Base-by-base conservation (phyloP, 2,113 vertebrate species). In the Casuarius casuarius region DNA sequence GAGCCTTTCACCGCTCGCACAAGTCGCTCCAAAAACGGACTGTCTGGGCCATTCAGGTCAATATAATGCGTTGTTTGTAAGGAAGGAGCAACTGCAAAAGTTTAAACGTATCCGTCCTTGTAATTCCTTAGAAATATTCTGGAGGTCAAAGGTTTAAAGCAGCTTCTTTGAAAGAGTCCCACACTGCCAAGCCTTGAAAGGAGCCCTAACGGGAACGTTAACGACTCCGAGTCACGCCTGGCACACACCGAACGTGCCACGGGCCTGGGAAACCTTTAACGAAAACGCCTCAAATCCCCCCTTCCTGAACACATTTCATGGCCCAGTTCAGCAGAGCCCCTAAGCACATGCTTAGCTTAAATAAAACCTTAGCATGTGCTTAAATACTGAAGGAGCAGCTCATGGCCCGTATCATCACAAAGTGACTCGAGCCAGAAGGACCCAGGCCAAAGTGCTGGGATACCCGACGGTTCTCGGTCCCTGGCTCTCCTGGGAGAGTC, bases 131-230 rank as follows among this genome's bases (percentile, higher is more conserved):
- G 48, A 74, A 95, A 80, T 35, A 6, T 61, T 78, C 58, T 0
- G 14, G n/a, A 87, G 83, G 86, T 87, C 90, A 94, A 56, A 85
- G 92, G 84, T 94, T 94, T 46, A 35, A 51, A 84, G 85, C 1
- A 51, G 62, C 52, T 8, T 35, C 92, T 95, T 94, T 94, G 92
- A 85, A 59, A 62, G 85, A 85, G 74, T 78, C 87, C 79, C 48
- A 78, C 7, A 31, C 1, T 78, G 87, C 75, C 83, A 90, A 92
- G 73, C 84, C 78, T 89, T 38, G 4, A 65, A 54, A 90, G 81
- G 84, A 95, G 72, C 74, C 67, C 68, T 9, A 38, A 14, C 56
- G 89, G 92, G 95, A 96, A 97, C 96, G 90, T 95, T 92, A 96
- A 97, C 94, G 72, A 86, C 49, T 18, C 0, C 0, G 85, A 81